These are phyloP conservation scores for Zaprionus lineosus DNA, from an alignment of 2,888 invertebrate genomes.

Conservation along the genomic window DNA sequence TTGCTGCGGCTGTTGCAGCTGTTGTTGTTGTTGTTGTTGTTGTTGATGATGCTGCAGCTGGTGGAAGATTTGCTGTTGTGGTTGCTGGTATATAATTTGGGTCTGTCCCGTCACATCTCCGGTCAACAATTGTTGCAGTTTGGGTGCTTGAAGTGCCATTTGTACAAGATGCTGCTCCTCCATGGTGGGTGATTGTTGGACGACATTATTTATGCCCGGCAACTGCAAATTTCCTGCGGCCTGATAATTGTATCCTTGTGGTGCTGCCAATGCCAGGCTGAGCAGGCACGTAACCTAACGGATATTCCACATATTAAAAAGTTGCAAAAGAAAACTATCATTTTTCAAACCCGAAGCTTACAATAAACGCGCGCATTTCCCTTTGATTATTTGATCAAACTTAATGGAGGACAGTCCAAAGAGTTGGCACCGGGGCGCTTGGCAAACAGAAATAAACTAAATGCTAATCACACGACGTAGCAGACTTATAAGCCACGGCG, in stretches of 20 bases:
- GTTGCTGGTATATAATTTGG: constrained; percentile 34
- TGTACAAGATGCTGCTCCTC: constrained; percentile 66
- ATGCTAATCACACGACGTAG: constrained; percentile 73
- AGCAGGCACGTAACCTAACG: constrained; percentile 70
- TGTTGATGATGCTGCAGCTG: constrained; percentile 37
- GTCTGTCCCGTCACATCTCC: constrained; percentile 25
- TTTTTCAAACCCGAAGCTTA: constrained; percentile 52
- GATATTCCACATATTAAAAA: constrained; percentile 17
- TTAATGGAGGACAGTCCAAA: constrained; percentile 1
- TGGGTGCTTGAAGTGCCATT: constrained; percentile 65
- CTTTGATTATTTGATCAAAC: constrained; percentile 6
- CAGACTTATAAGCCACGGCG: constrained; percentile 78
- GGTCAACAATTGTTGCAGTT: constrained; percentile 55
- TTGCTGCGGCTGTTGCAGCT: constrained; percentile 35
- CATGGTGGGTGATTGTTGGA: constrained; percentile 26
- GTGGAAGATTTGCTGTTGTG: constrained; percentile 38
- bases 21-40: constrained; percentile 28
- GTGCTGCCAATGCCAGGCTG: constrained; percentile 69
- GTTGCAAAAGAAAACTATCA: background rate
- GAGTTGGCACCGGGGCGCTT: constrained; percentile 61
- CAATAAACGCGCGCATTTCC: constrained; percentile 78
- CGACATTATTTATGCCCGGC: constrained; percentile 32
- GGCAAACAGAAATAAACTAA: constrained; percentile 81
- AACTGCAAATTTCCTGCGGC: constrained; percentile 35
- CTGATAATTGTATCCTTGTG: constrained; percentile 80